Evolutionary conservation across 1,140 invertebrate genomes (phyloP), one percentile per base, ranked within the genome.

Genomic region (Calliphora vicina): DNA sequence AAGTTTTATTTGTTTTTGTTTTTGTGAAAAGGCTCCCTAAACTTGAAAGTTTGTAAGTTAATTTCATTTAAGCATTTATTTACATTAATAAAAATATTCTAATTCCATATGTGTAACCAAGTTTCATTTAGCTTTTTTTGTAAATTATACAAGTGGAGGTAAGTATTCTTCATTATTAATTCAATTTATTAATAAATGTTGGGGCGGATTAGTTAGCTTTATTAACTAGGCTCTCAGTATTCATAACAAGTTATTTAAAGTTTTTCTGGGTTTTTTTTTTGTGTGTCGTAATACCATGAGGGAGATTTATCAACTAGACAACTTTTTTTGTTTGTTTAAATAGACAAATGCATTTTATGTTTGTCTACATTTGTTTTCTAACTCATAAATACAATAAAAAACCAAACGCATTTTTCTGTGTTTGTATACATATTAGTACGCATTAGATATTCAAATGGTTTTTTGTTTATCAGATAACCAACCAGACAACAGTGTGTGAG

Each of bases 121-220:
- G 45, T 50, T 50, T 50, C 12, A 12, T 15, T 50, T 50, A 50
- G 45, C 45, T 29, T 73, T 71, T 43, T 82, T 20, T 20, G 12
- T 29, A n/a, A 67, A 29, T 57, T 25, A 23, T 80, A 35, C 35
- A 35, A 35, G 10, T 35, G 8, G 42, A 43, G 82, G 74, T 78
- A 23, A 67, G 13, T 67, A 67, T 57, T 57, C 35, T n/a, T n/a
- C 6, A 57, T 12, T 57, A 57, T 17, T 57, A 57, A 57, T 57
- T 57, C 50, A 5, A 57, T 57, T 57, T 57, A 1, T n/a, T n/a
- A 57, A 57, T n/a, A 35, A 57, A n/a, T 67, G 61, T 67, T 67
- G 81, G 81, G 82, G 73, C 88, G 88, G 88, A 89, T 89, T 89
- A 89, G 88, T 87, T 87, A 88, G 88, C 88, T 89, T 89, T 88